Base-by-base conservation (phyloP, 2,888 invertebrate genomes). In the Podotricha telesiphe region DNA sequence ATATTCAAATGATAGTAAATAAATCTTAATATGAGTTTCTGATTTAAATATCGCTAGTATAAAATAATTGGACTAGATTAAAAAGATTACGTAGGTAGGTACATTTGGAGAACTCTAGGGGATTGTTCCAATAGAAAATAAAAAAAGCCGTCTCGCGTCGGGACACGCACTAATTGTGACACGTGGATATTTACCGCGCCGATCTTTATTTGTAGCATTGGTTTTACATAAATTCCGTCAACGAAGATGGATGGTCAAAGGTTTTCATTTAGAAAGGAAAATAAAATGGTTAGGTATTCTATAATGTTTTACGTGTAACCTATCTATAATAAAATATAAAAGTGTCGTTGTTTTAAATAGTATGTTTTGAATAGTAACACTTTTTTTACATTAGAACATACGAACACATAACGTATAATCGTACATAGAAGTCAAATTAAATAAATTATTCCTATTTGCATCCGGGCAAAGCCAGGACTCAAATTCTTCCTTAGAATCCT, bases 151-250 rank as follows among this genome's bases (percentile, higher is more conserved):
- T 74, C 68, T 28, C 77, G 76, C 80, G 76, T 75, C 77, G 80
- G 81, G 84, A 77, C 66, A 70, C 74, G 65, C 72, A 76, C 80
- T 86, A 86, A 86, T 86, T 84, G 85, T 83, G 80, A 81, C 79
- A 77, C 78, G 78, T 77, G 75, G 79, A 82, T 84, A 80, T 82
- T 81, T 74, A 77, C 71, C 78, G 75, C 75, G 74, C 73, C 75
- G 73, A 78, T 80, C 79, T 78, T 77, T 79, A 79, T 86, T 82
- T 83, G 82, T 82, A 77, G 76, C 80, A 78, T 80, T 80, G 79
- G 78, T 82, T 82, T 79, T 77, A 77, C 78, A 81, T 79, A 80
- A 78, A 80, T 81, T 78, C 73, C 48, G 51, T 47, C 67, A 47
- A 59, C 63, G 47, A 62, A 69, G 65, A 73, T 69, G 45, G 58